Conservation (phyloP, 2,888 invertebrate species). For the Drosophila atripex region DNA sequence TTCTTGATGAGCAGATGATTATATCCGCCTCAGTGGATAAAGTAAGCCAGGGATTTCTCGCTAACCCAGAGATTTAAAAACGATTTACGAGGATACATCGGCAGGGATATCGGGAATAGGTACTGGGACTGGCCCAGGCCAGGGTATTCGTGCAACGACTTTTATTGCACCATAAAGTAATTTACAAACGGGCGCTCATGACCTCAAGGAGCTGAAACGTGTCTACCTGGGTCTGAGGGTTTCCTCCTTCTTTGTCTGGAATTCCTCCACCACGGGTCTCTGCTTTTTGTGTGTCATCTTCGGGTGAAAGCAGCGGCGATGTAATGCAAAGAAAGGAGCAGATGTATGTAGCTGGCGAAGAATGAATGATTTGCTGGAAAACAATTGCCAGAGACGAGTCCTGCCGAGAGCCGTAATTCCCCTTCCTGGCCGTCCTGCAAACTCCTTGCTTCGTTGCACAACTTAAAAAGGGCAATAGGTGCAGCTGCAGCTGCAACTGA, state of each 20-base stretch:
- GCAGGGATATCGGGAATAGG: neutral
- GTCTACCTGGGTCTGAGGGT: constrained; percentile 51
- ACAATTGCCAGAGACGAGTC: constrained; percentile 48
- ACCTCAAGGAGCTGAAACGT: constrained; percentile 20
- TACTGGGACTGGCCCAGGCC: neutral
- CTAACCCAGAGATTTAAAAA: constrained; percentile 40
- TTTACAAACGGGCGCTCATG: constrained; percentile 68
- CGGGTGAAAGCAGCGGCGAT: constrained; percentile 61
- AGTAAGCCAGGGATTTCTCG: constrained; percentile 26
- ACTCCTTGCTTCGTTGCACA: constrained; percentile 60
- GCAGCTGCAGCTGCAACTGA: constrained; percentile 43
- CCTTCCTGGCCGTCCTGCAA: constrained; percentile 18
- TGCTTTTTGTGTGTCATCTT: constrained; percentile 30
- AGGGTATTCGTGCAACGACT: constrained; percentile 17
- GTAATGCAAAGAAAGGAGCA: constrained; percentile 31
- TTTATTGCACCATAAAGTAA: constrained; percentile 64
- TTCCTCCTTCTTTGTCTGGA: constrained; percentile 41
- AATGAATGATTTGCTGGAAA: constrained; percentile 9
- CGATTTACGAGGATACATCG: constrained; percentile 31
- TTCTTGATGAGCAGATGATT: constrained; percentile 13
- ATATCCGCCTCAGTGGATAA: constrained; percentile 22
- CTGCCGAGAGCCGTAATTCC: constrained; percentile 23
- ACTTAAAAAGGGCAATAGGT: constrained; percentile 51
- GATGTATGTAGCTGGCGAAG: constrained; percentile 28
- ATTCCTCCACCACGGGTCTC: neutral